phyloP scores from a whole-genome alignment of 2,113 vertebrate genomes.

The Phyllostomus hastatus region DNA sequence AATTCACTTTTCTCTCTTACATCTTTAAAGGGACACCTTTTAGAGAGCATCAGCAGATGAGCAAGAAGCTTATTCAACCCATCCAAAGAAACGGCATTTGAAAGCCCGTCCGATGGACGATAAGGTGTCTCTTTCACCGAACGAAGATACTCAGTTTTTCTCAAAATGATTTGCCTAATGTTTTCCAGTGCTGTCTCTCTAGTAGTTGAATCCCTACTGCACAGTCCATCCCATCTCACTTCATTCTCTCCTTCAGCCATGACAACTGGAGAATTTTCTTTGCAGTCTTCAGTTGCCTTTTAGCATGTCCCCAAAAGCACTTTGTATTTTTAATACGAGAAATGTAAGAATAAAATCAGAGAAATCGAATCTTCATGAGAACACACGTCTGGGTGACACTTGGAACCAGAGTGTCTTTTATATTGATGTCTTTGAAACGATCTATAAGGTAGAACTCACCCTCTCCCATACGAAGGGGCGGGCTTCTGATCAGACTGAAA shows the following conservation, averaged over 20 bases:
- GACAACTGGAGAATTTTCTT: not conserved
- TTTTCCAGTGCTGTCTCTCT: conserved; percentile 87
- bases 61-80: conserved; percentile 89
- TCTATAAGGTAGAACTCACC: not conserved
- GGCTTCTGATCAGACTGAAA: not conserved
- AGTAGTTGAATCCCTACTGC: conserved; percentile 85
- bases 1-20: conserved; percentile 85
- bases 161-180: conserved; percentile 87
- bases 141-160: conserved; percentile 81
- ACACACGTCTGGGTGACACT: not conserved
- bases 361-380: conserved; percentile 8
- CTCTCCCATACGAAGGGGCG: not conserved
- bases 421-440: not conserved
- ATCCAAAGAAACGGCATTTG: conserved; percentile 54
- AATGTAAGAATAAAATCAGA: not conserved
- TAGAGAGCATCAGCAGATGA: conserved; percentile 93
- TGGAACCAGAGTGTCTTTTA: not conserved
- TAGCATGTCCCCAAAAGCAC: conserved; percentile 25
- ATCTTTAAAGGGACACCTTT: conserved; percentile 91
- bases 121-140: conserved; percentile 55
- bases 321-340: conserved; percentile 14
- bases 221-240: conserved; percentile 88
- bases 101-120: conserved; percentile 26
- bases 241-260: conserved; percentile 89
- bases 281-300: conserved; percentile 44